Percentiles rank a stretch among this genome's conserved stretches.
Evolutionary conservation across 2,888 invertebrate genomes (phyloP).

Genomic region (Agriopis aurantiaria): DNA sequence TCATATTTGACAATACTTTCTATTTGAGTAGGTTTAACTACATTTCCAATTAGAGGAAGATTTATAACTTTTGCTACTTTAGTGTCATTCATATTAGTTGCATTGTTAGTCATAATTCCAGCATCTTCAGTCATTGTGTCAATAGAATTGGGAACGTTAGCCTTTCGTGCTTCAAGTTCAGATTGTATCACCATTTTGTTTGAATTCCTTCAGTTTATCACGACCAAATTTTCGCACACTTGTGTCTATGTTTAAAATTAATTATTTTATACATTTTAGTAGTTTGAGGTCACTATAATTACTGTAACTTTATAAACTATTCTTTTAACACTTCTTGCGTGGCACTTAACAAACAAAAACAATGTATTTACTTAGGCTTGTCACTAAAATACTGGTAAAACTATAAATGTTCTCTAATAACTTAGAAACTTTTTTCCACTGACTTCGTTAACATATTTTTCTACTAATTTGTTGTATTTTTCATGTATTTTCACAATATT

Average conservation of each 20-base stretch:
- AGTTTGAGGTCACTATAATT: not conserved
- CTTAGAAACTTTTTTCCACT: not conserved
- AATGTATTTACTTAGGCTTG: not conserved
- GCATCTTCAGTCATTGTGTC: not conserved
- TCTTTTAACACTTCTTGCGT: not conserved
- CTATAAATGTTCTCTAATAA: not conserved
- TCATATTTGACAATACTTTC: slow-evolving; percentile 5
- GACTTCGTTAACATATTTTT: not conserved
- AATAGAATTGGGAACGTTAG: not conserved
- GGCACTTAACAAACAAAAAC: slow-evolving; percentile 1
- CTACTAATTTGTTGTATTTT: not conserved
- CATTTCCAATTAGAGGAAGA: slow-evolving; percentile 9
- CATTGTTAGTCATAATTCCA: not conserved
- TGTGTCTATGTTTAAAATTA: slow-evolving; percentile 19
- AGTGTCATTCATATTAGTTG: not conserved
- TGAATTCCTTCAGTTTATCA: not conserved
- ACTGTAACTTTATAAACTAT: not conserved
- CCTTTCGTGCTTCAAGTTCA: not conserved
- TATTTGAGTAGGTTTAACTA: not conserved
- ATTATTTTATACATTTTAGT: slow-evolving; percentile 10
- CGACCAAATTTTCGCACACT: not conserved
- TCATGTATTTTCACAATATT: not conserved
- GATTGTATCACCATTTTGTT: slow-evolving; percentile 17
- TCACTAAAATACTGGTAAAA: not conserved
- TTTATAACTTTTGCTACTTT: not conserved